Percentiles rank a stretch among this genome's conserved stretches.
These are phyloP conservation scores for Meleagris gallopavo DNA, from an alignment of 2,113 vertebrate genomes.

Conservation along the genomic window DNA sequence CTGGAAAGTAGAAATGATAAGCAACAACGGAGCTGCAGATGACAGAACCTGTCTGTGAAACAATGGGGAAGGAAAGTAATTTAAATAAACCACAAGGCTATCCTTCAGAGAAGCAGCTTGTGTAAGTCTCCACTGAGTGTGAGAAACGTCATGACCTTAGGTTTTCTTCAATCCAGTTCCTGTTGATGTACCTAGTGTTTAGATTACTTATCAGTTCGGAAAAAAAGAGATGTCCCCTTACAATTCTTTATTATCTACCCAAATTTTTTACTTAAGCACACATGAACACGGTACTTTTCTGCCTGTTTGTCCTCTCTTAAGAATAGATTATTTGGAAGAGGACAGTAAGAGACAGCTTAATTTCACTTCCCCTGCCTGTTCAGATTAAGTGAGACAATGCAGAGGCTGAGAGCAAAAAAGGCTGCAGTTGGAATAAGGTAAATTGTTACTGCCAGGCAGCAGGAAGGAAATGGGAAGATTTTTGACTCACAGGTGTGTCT, in stretches of 20 bases:
- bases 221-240: background rate
- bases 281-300: background rate
- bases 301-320: background rate
- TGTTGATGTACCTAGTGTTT: background rate
- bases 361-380: background rate
- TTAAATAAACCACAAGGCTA: background rate
- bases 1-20: background rate
- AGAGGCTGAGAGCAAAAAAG: background rate
- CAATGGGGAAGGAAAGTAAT: background rate
- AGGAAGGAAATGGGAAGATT: constrained; percentile 41
- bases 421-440: constrained; percentile 11
- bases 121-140: background rate
- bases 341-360: background rate
- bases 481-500: constrained; percentile 52
- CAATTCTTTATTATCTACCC: background rate
- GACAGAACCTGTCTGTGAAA: background rate
- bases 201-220: background rate
- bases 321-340: background rate
- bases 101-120: background rate
- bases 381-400: background rate
- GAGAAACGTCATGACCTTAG: background rate
- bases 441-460: background rate
- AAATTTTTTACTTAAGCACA: background rate
- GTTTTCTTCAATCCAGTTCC: constrained; percentile 12
- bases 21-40: background rate